These are phyloP conservation scores for Carabus problematicus DNA, from an alignment of 2,888 invertebrate genomes.

Conservation along the genomic window DNA sequence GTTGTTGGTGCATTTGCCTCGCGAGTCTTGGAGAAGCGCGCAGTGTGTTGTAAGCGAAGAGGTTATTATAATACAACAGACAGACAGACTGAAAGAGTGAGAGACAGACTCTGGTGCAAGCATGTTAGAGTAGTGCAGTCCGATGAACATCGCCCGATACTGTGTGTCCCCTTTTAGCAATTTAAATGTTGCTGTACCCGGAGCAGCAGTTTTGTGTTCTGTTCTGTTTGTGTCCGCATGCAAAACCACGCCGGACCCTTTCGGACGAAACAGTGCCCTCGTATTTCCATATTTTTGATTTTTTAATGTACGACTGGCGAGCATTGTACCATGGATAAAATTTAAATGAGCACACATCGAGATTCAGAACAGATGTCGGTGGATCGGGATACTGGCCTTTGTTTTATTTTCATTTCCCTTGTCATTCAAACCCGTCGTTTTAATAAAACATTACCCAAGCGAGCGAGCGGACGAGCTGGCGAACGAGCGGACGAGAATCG, in stretches of 20 bases:
- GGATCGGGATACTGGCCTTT: conserved; percentile 16
- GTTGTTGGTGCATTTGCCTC: conserved; percentile 41
- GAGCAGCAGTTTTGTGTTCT: conserved; percentile 45
- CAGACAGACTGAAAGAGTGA: not conserved
- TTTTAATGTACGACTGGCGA: conserved; percentile 48
- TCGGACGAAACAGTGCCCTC: conserved; percentile 39
- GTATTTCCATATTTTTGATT: conserved; percentile 52
- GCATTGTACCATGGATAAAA: conserved; percentile 48
- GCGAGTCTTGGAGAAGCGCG: not conserved
- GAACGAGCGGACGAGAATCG: no score
- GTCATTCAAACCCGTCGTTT: conserved; percentile 28
- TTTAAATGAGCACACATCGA: conserved; percentile 51
- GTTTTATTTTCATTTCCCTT: conserved; percentile 30
- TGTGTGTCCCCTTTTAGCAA: conserved; percentile 59
- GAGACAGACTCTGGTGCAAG: not conserved
- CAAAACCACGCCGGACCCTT: conserved; percentile 51
- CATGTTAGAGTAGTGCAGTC: conserved; percentile 14
- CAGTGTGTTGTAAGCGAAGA: not conserved
- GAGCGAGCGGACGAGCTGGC: not conserved
- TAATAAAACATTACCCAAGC: conserved; percentile 19
- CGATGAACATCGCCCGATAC: conserved; percentile 35
- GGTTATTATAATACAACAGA: not conserved
- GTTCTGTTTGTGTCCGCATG: conserved; percentile 50
- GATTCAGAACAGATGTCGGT: conserved; percentile 39
- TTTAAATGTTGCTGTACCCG: conserved; percentile 55